Evolutionary conservation across 2,113 vertebrate species (phyloP).

Genomic region (Pandion haliaetus): DNA sequence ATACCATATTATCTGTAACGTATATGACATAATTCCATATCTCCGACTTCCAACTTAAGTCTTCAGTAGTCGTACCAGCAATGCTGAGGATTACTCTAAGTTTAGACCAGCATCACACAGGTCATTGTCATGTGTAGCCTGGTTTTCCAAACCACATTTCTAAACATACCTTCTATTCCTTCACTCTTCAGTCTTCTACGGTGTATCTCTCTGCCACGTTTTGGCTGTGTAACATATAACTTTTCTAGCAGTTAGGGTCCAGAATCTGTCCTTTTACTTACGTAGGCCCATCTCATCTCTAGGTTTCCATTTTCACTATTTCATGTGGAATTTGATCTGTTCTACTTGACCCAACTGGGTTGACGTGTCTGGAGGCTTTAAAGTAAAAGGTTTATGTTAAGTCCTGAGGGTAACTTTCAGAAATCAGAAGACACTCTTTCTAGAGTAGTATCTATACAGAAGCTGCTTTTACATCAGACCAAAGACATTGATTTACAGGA

Average conservation of each 20-base stretch:
- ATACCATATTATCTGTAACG: neutral
- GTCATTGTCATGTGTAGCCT: neutral
- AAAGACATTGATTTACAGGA: neutral
- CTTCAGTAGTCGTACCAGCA: neutral
- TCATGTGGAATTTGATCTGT: neutral
- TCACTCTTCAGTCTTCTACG: neutral
- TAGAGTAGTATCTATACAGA: neutral
- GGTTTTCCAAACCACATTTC: neutral
- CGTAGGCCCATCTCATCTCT: neutral
- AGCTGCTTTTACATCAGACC: neutral
- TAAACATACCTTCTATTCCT: neutral
- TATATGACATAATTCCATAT: neutral
- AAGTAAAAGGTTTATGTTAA: neutral
- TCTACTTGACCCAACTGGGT: no score
- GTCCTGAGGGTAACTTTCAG: neutral
- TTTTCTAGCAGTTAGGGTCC: neutral
- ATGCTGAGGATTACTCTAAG: neutral
- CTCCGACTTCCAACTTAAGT: neutral
- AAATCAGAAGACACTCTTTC: neutral
- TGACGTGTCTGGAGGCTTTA: neutral
- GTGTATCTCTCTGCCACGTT: neutral
- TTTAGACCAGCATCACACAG: neutral
- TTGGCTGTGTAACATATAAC: neutral
- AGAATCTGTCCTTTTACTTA: neutral
- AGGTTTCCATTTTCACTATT: neutral